These are phyloP conservation scores for Papilio polyxenes DNA, from an alignment of 1,140 invertebrate genomes.

Conservation along the genomic window DNA sequence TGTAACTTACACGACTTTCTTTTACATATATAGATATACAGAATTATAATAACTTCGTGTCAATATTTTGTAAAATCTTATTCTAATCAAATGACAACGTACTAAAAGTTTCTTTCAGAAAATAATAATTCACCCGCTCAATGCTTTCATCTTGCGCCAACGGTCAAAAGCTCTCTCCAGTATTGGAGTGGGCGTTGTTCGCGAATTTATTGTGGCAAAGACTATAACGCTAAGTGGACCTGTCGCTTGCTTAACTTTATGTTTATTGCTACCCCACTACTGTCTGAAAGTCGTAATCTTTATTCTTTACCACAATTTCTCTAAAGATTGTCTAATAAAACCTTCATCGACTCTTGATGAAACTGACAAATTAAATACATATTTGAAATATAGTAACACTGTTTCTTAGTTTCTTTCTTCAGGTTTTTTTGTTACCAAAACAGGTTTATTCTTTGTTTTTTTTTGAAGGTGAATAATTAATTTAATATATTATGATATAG, in stretches of 20 bases:
- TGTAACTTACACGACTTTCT: no score
- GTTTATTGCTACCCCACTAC: neutral
- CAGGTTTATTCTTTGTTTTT: no score
- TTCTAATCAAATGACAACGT: neutral
- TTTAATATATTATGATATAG: no score
- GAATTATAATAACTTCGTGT: no score
- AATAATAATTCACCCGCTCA: neutral
- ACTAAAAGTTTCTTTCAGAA: neutral
- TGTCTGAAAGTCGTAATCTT: neutral
- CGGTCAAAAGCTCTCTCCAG: neutral
- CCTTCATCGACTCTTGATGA: no score
- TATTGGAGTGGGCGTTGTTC: conserved; percentile 13
- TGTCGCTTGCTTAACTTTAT: conserved; percentile 23
- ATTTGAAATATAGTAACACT: no score
- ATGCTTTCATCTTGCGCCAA: neutral
- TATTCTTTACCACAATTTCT: neutral
- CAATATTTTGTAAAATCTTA: neutral
- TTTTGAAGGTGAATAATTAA: no score
- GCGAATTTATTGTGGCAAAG: conserved; percentile 20
- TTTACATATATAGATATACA: no score
- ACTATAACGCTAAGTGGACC: conserved; percentile 19
- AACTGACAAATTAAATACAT: no score
- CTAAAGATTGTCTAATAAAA: neutral
- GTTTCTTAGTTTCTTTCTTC: no score
- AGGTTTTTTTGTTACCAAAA: no score